Base-by-base conservation (phyloP, 2,888 invertebrate species). In the Gibbula magus region DNA sequence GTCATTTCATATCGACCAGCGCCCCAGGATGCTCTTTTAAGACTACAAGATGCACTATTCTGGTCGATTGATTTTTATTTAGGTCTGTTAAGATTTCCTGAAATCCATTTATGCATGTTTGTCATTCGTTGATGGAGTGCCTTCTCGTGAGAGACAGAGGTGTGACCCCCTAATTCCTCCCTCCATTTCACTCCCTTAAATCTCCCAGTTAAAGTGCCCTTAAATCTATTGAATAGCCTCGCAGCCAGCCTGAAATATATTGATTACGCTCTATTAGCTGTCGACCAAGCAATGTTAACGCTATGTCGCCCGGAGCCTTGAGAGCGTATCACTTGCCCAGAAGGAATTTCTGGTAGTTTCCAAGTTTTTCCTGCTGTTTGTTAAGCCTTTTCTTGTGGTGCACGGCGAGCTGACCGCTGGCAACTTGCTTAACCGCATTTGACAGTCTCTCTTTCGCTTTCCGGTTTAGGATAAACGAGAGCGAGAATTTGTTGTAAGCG, bases 381-480 rank as follows among this genome's bases (percentile, higher is more conserved):
- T 22, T 39, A 61, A 77, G 35, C 45, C 66, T 66, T 22, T 77
- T 20, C 39, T 35, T 77, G 45, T n/a, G 13, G 66, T 61, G 13
- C 25, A 75, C 18, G 22, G 56, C 10, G 20, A 53, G 35, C 53
- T 54, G 45, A n/a, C 75, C 56, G 16, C 53, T 7, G 61, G 61
- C 61, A 18, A 61, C 29, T 25, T 29, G 29, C 16, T 25, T 61
- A 61, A 61, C 61, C 7, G 0, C 61, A 61, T 61, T 77, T 61
- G 77, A 77, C 51, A 77, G 66, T 45, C 51, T 51, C 29, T 61
- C 77, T 51, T 39, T 51, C 77, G 29, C 29, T 77, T 51, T 67
- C 56, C 45, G 52, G 20, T 22, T 13, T 35, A 66, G 16, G 13
- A 51, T 45, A 1, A 77, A 51, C 29, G 35, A 10, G 45, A 45